A percentile compares a stretch with the other conserved stretches of the same genome.
Conservation (phyloP, 2,113 vertebrate species). For the Callorhinus ursinus region DNA sequence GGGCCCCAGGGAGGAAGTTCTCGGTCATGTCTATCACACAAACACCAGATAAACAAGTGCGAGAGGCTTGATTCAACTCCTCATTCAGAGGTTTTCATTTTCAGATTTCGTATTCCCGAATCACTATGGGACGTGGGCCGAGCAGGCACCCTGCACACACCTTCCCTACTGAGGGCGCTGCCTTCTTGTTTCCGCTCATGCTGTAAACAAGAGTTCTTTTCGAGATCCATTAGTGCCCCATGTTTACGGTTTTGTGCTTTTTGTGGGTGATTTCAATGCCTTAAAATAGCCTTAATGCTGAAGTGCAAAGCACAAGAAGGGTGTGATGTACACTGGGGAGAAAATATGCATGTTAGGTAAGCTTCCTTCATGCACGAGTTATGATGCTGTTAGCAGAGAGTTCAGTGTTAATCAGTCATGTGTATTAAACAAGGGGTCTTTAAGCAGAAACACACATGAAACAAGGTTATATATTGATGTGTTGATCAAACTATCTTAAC, state of each 20-base stretch:
- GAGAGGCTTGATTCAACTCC: neutral
- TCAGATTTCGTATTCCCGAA: neutral
- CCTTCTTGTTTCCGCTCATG: neutral
- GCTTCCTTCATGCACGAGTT: neutral
- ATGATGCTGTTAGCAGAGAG: neutral
- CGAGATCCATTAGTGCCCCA: neutral
- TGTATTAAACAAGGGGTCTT: neutral
- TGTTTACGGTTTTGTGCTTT: neutral
- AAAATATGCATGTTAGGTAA: neutral
- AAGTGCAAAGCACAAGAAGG: neutral
- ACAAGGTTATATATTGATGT: neutral
- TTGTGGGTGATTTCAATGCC: neutral
- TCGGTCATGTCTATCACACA: too few relatives aligned
- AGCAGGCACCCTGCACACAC: fast-evolving
- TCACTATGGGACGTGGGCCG: neutral
- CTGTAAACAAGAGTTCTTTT: neutral
- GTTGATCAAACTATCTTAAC: too few relatives aligned
- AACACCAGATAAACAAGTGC: neutral
- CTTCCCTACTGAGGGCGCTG: neutral
- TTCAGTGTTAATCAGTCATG: neutral
- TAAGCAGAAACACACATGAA: neutral
- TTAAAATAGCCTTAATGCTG: neutral
- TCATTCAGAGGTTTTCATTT: neutral
- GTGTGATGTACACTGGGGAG: neutral
- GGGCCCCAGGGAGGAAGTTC: too few relatives aligned